phyloP scores from a whole-genome alignment of 2,797 vertebrate genomes.

The Austrolebias charrua region DNA sequence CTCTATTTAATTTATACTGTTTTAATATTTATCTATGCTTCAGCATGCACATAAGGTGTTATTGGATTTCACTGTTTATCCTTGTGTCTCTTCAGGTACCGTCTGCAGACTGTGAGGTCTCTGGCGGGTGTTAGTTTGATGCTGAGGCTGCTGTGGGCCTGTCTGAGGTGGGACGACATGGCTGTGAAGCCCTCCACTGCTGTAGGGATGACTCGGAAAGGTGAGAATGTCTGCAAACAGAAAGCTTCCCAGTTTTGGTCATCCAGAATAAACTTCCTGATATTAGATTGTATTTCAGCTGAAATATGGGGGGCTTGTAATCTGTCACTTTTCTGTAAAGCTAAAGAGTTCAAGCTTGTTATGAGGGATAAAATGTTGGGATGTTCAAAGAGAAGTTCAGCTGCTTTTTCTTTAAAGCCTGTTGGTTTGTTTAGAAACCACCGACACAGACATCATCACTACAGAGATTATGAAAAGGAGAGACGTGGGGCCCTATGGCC shows the following conservation, averaged over 20 bases:
- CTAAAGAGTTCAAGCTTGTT: no score
- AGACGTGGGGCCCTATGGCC: conserved; percentile 92
- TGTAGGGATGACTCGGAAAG: conserved; percentile 91
- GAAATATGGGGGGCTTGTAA: not conserved
- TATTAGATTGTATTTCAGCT: not conserved
- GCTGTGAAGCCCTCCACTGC: conserved; percentile 90
- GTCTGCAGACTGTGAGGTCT: conserved; percentile 94
- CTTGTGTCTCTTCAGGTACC: conserved; percentile 80
- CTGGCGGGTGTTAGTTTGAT: conserved; percentile 95
- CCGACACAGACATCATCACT: conserved; percentile 94
- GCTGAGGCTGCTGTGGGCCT: conserved; percentile 94
- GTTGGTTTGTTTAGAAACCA: conserved; percentile 83
- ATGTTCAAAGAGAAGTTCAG: no score
- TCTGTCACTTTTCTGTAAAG: no score
- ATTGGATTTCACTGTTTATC: not conserved
- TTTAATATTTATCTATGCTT: no score
- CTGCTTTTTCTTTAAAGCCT: no score
- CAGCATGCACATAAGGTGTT: no score
- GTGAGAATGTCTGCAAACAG: conserved; percentile 60
- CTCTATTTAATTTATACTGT: no score
- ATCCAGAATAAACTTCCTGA: not conserved
- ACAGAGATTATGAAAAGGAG: conserved; percentile 96
- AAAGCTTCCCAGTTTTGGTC: no score
- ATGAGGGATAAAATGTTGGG: no score
- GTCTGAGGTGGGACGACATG: conserved; percentile 98